phyloP scores from a whole-genome alignment of 2,797 vertebrate genomes.

The Brachyrhaphis roseni region DNA sequence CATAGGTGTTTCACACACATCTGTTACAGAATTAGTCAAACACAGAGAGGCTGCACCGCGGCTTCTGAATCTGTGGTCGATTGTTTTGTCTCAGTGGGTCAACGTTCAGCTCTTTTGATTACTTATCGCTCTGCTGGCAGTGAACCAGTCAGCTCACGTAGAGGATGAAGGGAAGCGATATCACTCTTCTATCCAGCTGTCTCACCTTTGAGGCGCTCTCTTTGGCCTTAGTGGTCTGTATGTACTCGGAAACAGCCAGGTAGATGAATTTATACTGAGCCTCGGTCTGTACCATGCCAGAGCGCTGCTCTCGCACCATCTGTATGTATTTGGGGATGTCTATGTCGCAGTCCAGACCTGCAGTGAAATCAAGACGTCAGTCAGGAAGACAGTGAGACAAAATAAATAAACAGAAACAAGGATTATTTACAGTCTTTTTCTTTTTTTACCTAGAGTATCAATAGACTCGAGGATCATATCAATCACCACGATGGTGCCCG shows the following conservation, averaged over 20 bases:
- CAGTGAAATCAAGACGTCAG: background rate
- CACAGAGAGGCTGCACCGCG: conserved; percentile 7
- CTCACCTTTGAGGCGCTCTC: conserved; percentile 85
- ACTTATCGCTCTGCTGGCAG: conserved; percentile 21
- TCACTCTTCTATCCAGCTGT: background rate
- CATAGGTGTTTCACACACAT: conserved; percentile 16
- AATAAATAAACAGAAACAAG: background rate
- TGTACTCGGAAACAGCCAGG: conserved; percentile 91
- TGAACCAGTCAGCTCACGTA: conserved; percentile 3
- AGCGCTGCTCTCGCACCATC: conserved; percentile 95
- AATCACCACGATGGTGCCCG: conserved; percentile 95
- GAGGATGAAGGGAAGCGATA: background rate
- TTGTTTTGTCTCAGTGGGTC: conserved; percentile 48
- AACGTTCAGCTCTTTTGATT: conserved; percentile 54
- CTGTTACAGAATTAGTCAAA: conserved; percentile 15
- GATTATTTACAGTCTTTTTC: background rate
- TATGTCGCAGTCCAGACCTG: conserved; percentile 94
- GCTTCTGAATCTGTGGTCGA: conserved; percentile 9
- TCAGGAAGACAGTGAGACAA: background rate
- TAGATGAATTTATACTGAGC: conserved; percentile 99
- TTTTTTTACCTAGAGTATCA: conserved; percentile 83
- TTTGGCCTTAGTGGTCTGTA: conserved; percentile 89
- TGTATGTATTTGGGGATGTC: conserved; percentile 96
- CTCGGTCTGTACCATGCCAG: conserved; percentile 98
- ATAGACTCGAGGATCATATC: conserved; percentile 95